Evolutionary conservation across 2,113 vertebrate genomes (phyloP).

Genomic region (Hippopotamus amphibius): DNA sequence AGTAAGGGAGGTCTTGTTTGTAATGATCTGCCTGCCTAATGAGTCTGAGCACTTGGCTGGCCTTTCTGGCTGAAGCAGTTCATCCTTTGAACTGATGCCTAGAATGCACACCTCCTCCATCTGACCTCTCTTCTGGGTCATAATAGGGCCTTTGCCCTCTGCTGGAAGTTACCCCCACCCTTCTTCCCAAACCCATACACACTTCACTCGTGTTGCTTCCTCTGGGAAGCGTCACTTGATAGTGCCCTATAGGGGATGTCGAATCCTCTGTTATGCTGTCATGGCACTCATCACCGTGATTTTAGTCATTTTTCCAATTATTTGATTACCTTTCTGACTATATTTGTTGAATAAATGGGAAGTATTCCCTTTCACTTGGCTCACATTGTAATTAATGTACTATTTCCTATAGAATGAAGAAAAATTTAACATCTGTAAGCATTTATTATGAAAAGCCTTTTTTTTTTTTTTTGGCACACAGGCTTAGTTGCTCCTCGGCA

Average conservation of each 20-base stretch:
- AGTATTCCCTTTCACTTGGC: background rate
- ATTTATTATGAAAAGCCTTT: background rate
- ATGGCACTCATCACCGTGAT: background rate
- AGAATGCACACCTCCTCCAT: background rate
- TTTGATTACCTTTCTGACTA: background rate
- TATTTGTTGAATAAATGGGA: conserved; percentile 1
- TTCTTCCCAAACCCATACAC: background rate
- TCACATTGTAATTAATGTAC: background rate
- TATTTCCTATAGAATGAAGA: background rate
- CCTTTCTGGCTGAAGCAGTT: background rate
- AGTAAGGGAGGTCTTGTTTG: conserved; percentile 54
- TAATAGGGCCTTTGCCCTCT: background rate
- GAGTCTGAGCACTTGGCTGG: background rate
- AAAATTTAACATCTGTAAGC: background rate
- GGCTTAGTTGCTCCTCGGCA: too few relatives aligned
- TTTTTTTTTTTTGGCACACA: too few relatives aligned
- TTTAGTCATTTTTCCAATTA: background rate
- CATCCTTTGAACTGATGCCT: conserved; percentile 56
- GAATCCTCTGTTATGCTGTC: background rate
- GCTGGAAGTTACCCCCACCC: background rate
- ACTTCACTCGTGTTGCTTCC: background rate
- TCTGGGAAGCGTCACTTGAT: background rate
- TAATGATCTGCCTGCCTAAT: background rate
- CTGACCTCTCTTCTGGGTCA: background rate
- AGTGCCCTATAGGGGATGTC: background rate